Conservation (phyloP, 1,140 invertebrate genomes). For the Aleiodes sp. region DNA sequence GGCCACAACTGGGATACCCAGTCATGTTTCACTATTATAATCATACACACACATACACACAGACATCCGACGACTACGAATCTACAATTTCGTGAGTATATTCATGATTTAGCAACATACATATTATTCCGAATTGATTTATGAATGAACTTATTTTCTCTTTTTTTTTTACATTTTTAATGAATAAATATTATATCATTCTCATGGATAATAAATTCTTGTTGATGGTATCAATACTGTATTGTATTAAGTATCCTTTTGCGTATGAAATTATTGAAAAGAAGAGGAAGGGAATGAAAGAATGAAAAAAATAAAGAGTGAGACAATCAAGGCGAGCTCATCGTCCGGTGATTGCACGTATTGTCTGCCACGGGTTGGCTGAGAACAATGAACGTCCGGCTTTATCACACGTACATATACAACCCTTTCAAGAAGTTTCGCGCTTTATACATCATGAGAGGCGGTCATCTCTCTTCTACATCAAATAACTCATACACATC, state of each 20-base stretch:
- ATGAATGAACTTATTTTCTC: too few relatives aligned
- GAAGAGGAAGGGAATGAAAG: not conserved
- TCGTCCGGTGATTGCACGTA: constrained; percentile 34
- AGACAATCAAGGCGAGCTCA: constrained; percentile 29
- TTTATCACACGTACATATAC: constrained; percentile 27
- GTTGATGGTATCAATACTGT: too few relatives aligned
- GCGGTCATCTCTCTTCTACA: not conserved
- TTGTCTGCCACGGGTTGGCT: constrained; percentile 21
- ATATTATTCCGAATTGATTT: too few relatives aligned
- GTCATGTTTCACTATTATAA: too few relatives aligned
- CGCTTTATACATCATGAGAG: not conserved
- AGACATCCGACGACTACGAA: not conserved
- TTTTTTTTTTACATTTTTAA: too few relatives aligned
- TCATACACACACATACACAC: not conserved
- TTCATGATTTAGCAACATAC: too few relatives aligned
- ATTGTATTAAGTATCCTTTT: too few relatives aligned
- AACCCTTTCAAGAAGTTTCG: constrained; percentile 28
- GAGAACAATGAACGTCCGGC: constrained; percentile 30
- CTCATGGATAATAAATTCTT: too few relatives aligned
- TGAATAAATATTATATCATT: too few relatives aligned
- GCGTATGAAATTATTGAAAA: too few relatives aligned
- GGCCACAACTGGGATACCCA: constrained; percentile 28
- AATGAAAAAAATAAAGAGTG: not conserved
- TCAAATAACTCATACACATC: not conserved
- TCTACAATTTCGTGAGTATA: too few relatives aligned